Evolutionary conservation across 2,888 invertebrate species (phyloP).

Genomic region (Elmis aenea): DNA sequence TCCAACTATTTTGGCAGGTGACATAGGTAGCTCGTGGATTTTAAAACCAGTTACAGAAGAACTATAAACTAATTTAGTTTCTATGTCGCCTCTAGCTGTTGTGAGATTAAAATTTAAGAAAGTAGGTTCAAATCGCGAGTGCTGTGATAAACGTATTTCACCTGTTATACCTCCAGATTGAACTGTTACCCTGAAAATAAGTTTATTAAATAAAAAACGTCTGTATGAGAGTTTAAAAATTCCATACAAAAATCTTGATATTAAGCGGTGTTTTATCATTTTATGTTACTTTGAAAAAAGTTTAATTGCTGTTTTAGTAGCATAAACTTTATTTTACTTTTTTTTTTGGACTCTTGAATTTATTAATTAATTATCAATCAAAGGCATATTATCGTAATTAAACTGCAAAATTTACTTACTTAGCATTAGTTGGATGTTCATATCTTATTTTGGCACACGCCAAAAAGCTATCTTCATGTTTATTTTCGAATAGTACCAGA

Average conservation of each 20-base stretch:
- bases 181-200: conserved; percentile 57
- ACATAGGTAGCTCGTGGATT: conserved; percentile 67
- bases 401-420: too few relatives aligned
- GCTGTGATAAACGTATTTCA: conserved; percentile 69
- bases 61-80: conserved; percentile 68
- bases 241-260: too few relatives aligned
- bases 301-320: too few relatives aligned
- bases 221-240: too few relatives aligned
- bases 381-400: background rate
- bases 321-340: too few relatives aligned
- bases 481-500: conserved; percentile 74
- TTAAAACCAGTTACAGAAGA: conserved; percentile 67
- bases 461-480: conserved; percentile 69
- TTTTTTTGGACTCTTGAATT: too few relatives aligned
- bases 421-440: conserved; percentile 60
- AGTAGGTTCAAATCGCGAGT: conserved; percentile 79
- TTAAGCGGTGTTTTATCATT: too few relatives aligned
- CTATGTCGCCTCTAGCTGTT: conserved; percentile 60
- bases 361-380: background rate
- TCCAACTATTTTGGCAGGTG: conserved; percentile 50
- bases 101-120: conserved; percentile 68
- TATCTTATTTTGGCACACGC: conserved; percentile 78
- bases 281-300: too few relatives aligned
- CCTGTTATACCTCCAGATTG: conserved; percentile 78
- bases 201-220: conserved; percentile 6